Conservation (phyloP, 2,797 vertebrate genomes). For the Sebastolobus alascanus region DNA sequence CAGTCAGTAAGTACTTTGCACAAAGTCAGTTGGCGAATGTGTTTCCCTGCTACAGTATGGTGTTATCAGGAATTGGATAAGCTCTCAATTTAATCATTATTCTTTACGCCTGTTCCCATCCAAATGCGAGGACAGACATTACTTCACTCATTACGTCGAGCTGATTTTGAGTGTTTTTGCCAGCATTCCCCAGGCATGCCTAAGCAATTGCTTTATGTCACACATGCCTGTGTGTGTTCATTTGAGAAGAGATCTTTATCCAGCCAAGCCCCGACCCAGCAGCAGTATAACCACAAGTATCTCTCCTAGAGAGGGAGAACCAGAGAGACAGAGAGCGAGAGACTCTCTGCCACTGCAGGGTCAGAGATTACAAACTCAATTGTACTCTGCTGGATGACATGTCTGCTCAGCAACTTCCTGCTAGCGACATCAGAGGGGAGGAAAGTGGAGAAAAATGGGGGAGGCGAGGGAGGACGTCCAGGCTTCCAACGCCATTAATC, state of each 20-base stretch:
- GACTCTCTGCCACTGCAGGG: conserved; percentile 70
- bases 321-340: conserved; percentile 51
- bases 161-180: conserved; percentile 55
- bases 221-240: conserved; percentile 55
- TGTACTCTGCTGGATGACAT: conserved; percentile 72
- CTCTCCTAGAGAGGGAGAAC: conserved; percentile 69
- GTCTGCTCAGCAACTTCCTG: conserved; percentile 80
- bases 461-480: conserved; percentile 40
- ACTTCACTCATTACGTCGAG: conserved; percentile 41
- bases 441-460: conserved; percentile 57
- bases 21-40: conserved; percentile 44
- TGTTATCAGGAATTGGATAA: conserved; percentile 39
- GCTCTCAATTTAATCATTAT: conserved; percentile 52
- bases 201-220: conserved; percentile 57
- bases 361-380: conserved; percentile 82
- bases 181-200: conserved; percentile 58
- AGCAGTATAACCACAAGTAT: conserved; percentile 70
- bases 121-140: conserved; percentile 45
- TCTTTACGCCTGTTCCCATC: conserved; percentile 42
- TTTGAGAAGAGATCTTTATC: conserved; percentile 66
- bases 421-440: conserved; percentile 63
- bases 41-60: conserved; percentile 40
- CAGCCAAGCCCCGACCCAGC: conserved; percentile 53
- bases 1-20: conserved; percentile 60
- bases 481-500: conserved; percentile 69